A percentile compares a stretch with the other conserved stretches of the same genome.
Conservation (phyloP, 2,888 invertebrate species). For the Aphodius sticticus region DNA sequence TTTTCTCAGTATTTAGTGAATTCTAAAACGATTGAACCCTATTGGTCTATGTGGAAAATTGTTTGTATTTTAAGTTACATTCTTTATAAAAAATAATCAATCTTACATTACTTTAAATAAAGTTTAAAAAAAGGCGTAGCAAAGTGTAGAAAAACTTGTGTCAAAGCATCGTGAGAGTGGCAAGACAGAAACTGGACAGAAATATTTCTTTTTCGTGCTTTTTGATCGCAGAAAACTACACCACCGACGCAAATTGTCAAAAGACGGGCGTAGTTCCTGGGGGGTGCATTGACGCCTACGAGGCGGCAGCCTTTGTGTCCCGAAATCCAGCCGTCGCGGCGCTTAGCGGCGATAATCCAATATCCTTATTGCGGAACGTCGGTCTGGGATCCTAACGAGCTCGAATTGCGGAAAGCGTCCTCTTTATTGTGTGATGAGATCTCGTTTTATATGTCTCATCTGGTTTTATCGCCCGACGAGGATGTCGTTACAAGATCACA, state of each 20-base stretch:
- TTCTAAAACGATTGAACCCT: too few relatives aligned
- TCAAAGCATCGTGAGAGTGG: background rate
- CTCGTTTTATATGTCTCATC: background rate
- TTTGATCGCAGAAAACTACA: background rate
- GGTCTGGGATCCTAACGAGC: background rate
- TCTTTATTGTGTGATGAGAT: conserved; percentile 4
- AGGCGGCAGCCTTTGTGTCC: background rate
- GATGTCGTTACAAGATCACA: background rate
- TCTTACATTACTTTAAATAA: too few relatives aligned
- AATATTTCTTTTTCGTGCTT: background rate
- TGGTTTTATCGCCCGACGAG: background rate
- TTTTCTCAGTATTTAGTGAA: too few relatives aligned
- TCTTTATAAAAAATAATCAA: too few relatives aligned
- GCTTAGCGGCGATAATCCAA: conserved; percentile 11
- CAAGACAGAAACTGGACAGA: background rate
- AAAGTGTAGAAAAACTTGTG: too few relatives aligned
- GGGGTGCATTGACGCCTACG: background rate
- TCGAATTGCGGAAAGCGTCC: conserved; percentile 6
- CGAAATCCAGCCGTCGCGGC: background rate
- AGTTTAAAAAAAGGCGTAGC: too few relatives aligned
- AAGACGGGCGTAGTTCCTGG: background rate
- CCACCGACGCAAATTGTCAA: background rate
- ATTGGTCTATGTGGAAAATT: too few relatives aligned
- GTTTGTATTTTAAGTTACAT: too few relatives aligned
- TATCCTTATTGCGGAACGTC: conserved; percentile 10